Evolutionary conservation across 2,888 invertebrate genomes (phyloP), one percentile per base, ranked within the genome.

Genomic region (Bursaphelenchus okinawaensis): DNA sequence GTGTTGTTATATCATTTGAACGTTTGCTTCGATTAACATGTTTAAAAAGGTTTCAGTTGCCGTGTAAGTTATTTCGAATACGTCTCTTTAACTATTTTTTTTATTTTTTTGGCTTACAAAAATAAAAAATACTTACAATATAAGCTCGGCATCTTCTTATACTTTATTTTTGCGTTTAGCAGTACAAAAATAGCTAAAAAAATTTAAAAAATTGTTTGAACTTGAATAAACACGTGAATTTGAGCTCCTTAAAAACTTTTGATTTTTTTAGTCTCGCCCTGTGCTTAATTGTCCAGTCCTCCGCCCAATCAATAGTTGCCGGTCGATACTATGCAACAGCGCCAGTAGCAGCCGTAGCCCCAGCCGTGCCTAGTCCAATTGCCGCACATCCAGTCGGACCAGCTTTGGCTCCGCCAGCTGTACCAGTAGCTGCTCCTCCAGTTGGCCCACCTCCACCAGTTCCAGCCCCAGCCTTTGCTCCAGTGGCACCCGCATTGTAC

Each of bases 301-400:
- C 40, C 12, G 40, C 16, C 40, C 52, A 52, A 4, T 52, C 52
- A 20, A 23, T 23, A 12, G 12, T 52, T 23, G 60, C 60, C n/a
- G 60, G 60, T 9, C 60, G 60, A n/a, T 59, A 59, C 23, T 59
- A 24, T 20, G 60, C 60, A n/a, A 59, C 60, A 27, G 60, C 60
- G 19, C 60, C 60, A 8, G 60, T 59, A 3, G 1, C 24, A 20
- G 50, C 60, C n/a, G 22, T 52, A 20, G 27, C 24, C 52, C 60
- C 60, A 12, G 29, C 52, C 4, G 12, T 59, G 31, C 50, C 50
- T 8, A 4, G 40, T 12, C 60, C 60, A 27, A 7, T 19, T 16
- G 50, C 22, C 7, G 52, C 22, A 9, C 40, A 40, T 40, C 60
- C 60, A 16, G 12, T 9, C 6, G 60, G 60, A 16, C 22, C 22